Evolutionary conservation across 2,888 invertebrate genomes (phyloP).

Genomic region (Tachina lurida): DNA sequence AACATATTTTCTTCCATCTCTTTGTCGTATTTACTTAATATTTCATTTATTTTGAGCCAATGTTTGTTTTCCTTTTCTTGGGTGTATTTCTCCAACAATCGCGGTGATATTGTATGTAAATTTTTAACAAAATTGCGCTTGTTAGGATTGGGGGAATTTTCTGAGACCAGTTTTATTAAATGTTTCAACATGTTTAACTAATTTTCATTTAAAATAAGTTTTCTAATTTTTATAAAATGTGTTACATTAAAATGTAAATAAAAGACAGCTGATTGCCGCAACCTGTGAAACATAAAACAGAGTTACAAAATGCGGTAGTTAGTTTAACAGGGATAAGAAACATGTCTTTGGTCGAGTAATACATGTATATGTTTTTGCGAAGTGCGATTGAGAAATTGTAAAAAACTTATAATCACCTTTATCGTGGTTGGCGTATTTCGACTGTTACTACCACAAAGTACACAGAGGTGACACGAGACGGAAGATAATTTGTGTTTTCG

Average conservation of each 20-base stretch:
- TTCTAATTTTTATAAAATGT: neutral
- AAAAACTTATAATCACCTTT: too few species aligned
- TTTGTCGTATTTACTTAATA: slow-evolving; percentile 68
- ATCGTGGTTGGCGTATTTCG: too few species aligned
- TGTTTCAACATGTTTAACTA: slow-evolving; percentile 53
- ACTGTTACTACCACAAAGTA: too few species aligned
- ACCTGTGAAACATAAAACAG: neutral
- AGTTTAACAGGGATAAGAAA: too few species aligned
- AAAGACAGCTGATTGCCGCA: slow-evolving; percentile 17
- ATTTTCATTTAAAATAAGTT: neutral
- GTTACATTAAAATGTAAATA: slow-evolving; percentile 34
- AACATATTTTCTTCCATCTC: slow-evolving; percentile 75
- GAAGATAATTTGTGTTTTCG: too few species aligned
- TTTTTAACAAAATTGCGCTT: neutral
- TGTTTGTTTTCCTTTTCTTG: neutral
- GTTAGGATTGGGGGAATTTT: neutral
- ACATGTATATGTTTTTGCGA: too few species aligned
- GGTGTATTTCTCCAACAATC: neutral
- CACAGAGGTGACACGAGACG: too few species aligned
- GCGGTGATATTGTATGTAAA: neutral
- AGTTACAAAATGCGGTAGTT: neutral
- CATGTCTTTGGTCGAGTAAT: too few species aligned
- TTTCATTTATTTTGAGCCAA: slow-evolving; percentile 5
- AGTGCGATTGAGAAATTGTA: too few species aligned
- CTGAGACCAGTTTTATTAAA: neutral